Evolutionary conservation across 2,888 invertebrate genomes (phyloP), one percentile per base, ranked within the genome.

Genomic region (Exocentrus adspersus): DNA sequence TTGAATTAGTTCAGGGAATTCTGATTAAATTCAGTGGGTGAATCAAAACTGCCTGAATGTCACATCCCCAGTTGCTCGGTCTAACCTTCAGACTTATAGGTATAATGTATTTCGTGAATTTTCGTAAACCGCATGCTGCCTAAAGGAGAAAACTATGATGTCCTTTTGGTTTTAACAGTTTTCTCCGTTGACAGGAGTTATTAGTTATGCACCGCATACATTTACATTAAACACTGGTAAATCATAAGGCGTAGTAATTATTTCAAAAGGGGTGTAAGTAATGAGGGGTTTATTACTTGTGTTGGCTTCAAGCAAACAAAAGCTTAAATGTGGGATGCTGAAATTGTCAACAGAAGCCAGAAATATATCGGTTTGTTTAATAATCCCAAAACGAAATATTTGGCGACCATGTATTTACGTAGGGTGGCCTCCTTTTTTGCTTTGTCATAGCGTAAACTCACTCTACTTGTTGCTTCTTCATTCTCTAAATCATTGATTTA

Each of bases 241-340:
- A 24, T 14, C 16, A 10, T 12, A 28, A 28, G 7, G 48, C 14
- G 45, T 48, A 48, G 28, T 48, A 48, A 48, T 48, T 48, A 48
- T 48, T 48, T 45, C 28, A 16, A 48, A 28, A 48, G 48, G 48
- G 10, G 28, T 48, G 28, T 14, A 28, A 28, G 28, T 14, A 28
- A 28, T 48, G 21, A 14, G 17, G n/a, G 48, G 48, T 14, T 28
- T 12, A 24, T 48, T 48, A 28, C 28, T 16, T 14, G 24, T 24
- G 14, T n/a, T 24, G 14, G 21, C 12, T 21, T 4, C 14, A 21
- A 24, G 24, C 46, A 46, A 17, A 43, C 24, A 46, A 46, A 46
- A 14, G 7, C 14, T 3, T 24, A 45, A 10, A 19, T n/a, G 3
- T 6, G 21, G n/a, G 20, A 10, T 19, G n/a, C 12, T n/a, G 17